These are phyloP conservation scores for Turnix velox DNA, from an alignment of 2,113 vertebrate species.

Conservation along the genomic window DNA sequence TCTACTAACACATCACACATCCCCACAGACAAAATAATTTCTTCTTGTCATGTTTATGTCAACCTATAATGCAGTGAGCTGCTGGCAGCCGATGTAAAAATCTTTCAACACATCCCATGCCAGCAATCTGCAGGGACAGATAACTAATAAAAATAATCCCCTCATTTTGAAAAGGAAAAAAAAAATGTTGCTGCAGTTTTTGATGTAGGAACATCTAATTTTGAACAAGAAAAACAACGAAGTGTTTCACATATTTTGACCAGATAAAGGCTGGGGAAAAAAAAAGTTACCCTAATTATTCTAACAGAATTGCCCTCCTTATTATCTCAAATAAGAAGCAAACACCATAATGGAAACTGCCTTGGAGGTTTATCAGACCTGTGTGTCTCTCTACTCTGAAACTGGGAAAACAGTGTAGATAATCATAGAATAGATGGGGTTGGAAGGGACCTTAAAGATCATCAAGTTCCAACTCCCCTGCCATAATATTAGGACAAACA, in stretches of 20 bases:
- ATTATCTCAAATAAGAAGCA: not conserved
- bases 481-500: not conserved
- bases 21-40: slow-evolving; percentile 45
- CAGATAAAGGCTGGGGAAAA: not conserved
- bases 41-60: slow-evolving; percentile 51
- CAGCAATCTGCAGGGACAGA: slow-evolving; percentile 64
- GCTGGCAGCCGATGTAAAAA: slow-evolving; percentile 44
- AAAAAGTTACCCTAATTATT: slow-evolving; percentile 37
- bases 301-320: slow-evolving; percentile 8
- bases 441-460: no score
- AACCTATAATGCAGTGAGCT: slow-evolving; percentile 47
- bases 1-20: slow-evolving; percentile 35
- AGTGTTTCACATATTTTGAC: slow-evolving; percentile 33
- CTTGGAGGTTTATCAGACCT: slow-evolving; percentile 4
- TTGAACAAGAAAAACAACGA: slow-evolving; percentile 49
- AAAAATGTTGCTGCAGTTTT: slow-evolving; percentile 60
- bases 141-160: slow-evolving; percentile 54
- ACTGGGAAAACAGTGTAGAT: not conserved
- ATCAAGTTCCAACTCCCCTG: no score
- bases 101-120: slow-evolving; percentile 67
- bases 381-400: slow-evolving; percentile 3
- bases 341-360: slow-evolving; percentile 8
- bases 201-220: slow-evolving; percentile 60
- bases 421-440: no score
- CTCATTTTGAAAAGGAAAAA: slow-evolving; percentile 47